Percentiles rank a stretch among this genome's conserved stretches.
phyloP scores from a whole-genome alignment of 2,113 vertebrate species.

The Aptenodytes forsteri region DNA sequence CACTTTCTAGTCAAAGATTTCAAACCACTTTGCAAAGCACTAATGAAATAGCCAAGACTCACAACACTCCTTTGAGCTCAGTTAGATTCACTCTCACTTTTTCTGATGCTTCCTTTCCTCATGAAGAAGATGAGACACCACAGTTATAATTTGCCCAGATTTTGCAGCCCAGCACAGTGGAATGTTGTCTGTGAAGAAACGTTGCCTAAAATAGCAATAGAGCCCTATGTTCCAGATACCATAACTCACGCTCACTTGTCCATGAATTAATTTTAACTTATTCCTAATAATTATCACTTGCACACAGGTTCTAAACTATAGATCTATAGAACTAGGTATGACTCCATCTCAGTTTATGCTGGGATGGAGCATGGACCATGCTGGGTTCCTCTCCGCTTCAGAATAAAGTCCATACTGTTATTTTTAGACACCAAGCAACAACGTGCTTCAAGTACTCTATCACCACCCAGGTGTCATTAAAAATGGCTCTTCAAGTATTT shows the following conservation, averaged over 20 bases:
- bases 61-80: background rate
- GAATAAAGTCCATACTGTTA: background rate
- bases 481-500: background rate
- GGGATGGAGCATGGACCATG: too few relatives aligned
- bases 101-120: background rate
- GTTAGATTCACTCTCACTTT: background rate
- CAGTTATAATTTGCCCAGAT: background rate
- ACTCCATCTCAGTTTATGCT: background rate
- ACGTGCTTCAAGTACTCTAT: background rate
- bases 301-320: background rate
- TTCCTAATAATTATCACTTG: background rate
- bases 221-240: background rate
- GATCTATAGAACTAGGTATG: background rate
- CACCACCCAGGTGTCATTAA: background rate
- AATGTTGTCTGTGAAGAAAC: background rate
- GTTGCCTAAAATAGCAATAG: background rate
- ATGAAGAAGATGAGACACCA: background rate
- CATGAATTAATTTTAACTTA: background rate
- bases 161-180: background rate
- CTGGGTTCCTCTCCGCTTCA: background rate
- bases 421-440: background rate
- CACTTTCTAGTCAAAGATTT: background rate
- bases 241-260: background rate
- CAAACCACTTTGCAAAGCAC: background rate
- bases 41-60: background rate